Evolutionary conservation across 2,113 vertebrate genomes (phyloP), one percentile per base, ranked within the genome.

Genomic region (Dolichallabes microphthalmus): DNA sequence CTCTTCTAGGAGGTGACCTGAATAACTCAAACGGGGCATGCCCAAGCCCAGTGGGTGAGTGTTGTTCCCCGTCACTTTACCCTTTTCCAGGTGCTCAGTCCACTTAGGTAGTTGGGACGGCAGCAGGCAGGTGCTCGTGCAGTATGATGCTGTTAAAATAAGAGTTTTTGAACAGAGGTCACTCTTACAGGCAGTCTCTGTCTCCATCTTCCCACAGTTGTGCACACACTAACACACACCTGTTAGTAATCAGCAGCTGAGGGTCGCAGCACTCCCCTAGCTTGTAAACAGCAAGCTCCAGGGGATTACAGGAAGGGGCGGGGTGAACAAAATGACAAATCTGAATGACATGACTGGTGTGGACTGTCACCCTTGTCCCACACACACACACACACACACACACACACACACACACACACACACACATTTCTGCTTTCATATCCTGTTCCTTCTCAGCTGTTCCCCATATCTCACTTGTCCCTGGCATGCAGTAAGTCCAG

Each of bases 1-100:
- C 97, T 3, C 95, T 99, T 94, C 91, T 99, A 0, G 97, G 98
- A 45, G 97, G 97, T 86, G 98, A 99, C 87, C 90, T 98, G 88
- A 96, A 93, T 90, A 98, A 93, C 91, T 96, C 96, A 0, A 99
- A 99, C 0, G 97, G 98, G 91, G 96, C 95, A 63, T 98, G 97
- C 79, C 97, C 97, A 0, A 99, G 98, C 90, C 98, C 98, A 4
- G 96, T 99, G 25, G 96, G 97, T 99, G 90, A 99, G 98, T 96
- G 19, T 77, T 66, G 11, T 50, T 85, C 75, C 58, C 71, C 4
- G 15, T 73, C 53, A 50, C 4, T 58, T 32, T 55, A 71, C 30
- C 13, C 19, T 39, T 60, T 53, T 60, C 9, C 66, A 71, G 50
- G 45, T 69, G 45, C 52, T 69, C 30, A 82, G 80, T 68, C 50